Percentiles rank a stretch among this genome's conserved stretches.
Conservation (phyloP, 2,113 vertebrate species). For the Tachycineta bicolor region DNA sequence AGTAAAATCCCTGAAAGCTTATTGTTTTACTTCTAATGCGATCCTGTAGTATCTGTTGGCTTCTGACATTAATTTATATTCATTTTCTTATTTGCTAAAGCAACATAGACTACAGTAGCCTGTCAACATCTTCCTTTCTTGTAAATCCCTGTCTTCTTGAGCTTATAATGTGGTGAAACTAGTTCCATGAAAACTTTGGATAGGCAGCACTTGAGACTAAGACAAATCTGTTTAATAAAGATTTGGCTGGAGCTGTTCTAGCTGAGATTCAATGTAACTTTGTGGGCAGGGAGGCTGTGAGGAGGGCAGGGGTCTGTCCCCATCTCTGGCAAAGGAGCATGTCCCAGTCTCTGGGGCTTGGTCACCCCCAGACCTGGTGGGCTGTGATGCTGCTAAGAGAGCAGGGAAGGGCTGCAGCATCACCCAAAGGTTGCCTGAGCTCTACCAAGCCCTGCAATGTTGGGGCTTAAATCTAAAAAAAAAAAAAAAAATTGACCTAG, state of each 20-base stretch:
- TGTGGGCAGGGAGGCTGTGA: background rate
- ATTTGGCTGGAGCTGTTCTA: background rate
- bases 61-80: conserved; percentile 56
- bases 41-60: conserved; percentile 45
- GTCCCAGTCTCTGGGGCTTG: background rate
- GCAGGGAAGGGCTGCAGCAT: background rate
- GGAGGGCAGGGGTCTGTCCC: background rate
- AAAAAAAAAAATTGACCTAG: too few relatives aligned
- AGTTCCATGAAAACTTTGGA: conserved; percentile 29
- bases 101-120: background rate
- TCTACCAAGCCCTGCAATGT: background rate
- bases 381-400: background rate
- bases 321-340: background rate
- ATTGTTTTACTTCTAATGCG: conserved; percentile 49
- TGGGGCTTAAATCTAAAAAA: background rate
- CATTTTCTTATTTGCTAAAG: conserved; percentile 54
- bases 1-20: conserved; percentile 60
- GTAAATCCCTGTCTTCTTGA: conserved; percentile 28
- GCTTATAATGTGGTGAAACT: conserved; percentile 34
- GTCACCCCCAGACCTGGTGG: background rate
- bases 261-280: background rate
- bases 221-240: conserved; percentile 1
- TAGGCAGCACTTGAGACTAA: background rate
- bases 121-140: conserved; percentile 40
- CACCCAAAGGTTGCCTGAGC: background rate